A percentile compares a stretch with the other conserved stretches of the same genome.
Conservation (phyloP, 2,113 vertebrate genomes). For the Phasianus colchicus region DNA sequence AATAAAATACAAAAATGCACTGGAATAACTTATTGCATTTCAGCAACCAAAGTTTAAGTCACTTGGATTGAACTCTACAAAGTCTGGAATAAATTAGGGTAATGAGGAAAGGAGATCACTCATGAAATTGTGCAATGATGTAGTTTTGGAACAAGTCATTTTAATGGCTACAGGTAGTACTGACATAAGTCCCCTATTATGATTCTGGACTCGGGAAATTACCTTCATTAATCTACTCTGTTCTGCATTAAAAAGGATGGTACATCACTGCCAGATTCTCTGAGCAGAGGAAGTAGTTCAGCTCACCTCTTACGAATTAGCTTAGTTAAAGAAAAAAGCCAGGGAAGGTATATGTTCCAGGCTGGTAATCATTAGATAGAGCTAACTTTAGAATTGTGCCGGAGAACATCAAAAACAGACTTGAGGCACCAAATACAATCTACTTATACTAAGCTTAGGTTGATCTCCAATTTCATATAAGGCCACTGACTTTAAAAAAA, state of each 20-base stretch:
- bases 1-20: not conserved
- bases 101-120: not conserved
- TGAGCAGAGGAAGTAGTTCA: not conserved
- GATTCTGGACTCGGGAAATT: not conserved
- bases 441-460: not conserved
- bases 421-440: accelerated
- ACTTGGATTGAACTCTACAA: not conserved
- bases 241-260: not conserved
- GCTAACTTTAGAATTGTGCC: not conserved
- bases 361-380: not conserved
- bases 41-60: not conserved
- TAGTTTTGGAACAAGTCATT: not conserved
- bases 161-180: not conserved
- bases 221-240: not conserved
- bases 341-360: not conserved
- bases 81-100: not conserved
- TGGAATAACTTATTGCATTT: not conserved
- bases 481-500: not conserved
- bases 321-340: not conserved
- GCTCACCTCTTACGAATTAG: not conserved
- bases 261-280: not conserved
- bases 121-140: not conserved
- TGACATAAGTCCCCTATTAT: not conserved
- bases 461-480: not conserved
- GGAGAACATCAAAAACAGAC: not conserved